phyloP scores from a whole-genome alignment of 2,888 invertebrate species.

The Pterostichus madidus region DNA sequence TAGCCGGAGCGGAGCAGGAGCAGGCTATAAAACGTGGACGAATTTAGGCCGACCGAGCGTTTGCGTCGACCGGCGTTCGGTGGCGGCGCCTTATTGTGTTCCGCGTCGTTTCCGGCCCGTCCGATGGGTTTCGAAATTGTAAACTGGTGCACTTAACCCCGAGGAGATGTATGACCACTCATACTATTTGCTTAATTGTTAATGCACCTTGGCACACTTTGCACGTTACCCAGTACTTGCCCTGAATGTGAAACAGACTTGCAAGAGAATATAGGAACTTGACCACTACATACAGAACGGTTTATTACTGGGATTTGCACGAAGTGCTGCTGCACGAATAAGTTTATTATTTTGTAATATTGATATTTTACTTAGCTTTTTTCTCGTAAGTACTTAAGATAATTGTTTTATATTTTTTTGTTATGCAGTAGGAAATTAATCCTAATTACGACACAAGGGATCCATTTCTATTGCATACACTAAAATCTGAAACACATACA shows the following conservation, averaged over 20 bases:
- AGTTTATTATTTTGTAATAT: no score
- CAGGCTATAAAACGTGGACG: slow-evolving; percentile 56
- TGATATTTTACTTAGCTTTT: no score
- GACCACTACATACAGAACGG: no score
- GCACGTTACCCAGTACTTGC: neutral
- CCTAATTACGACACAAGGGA: no score
- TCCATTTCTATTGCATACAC: no score
- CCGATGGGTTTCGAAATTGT: slow-evolving; percentile 46
- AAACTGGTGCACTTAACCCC: slow-evolving; percentile 49
- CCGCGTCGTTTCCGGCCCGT: neutral
- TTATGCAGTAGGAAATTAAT: no score
- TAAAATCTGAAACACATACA: no score
- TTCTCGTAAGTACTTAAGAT: no score
- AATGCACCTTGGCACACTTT: slow-evolving; percentile 6
- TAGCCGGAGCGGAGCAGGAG: slow-evolving; percentile 16
- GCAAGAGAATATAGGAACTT: no score
- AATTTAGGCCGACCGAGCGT: slow-evolving; percentile 37
- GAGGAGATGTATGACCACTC: slow-evolving; percentile 32
- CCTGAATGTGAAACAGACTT: neutral
- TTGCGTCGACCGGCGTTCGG: neutral
- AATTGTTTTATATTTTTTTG: no score
- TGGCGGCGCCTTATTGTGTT: slow-evolving; percentile 43
- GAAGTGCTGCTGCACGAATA: no score
- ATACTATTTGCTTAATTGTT: slow-evolving; percentile 50
- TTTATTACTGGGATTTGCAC: no score